phyloP scores from a whole-genome alignment of 1,140 invertebrate species.

The Panagrolaimus sp. region DNA sequence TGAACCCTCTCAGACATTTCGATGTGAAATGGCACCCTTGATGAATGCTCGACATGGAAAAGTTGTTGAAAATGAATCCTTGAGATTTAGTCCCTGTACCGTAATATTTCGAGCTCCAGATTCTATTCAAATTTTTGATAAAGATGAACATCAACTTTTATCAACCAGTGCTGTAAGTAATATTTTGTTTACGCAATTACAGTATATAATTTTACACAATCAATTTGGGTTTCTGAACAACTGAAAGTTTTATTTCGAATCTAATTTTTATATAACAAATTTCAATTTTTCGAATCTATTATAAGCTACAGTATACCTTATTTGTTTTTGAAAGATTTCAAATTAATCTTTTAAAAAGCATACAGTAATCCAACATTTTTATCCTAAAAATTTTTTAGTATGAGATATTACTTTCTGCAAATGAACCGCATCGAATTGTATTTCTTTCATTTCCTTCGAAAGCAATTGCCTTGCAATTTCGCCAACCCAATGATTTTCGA shows the following conservation, averaged over 20 bases:
- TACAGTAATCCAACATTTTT: not conserved
- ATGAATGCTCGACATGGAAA: slow-evolving; percentile 17
- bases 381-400: slow-evolving; percentile 18
- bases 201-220: too few relatives aligned
- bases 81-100: slow-evolving; percentile 5
- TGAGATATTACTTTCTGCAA: slow-evolving; percentile 12
- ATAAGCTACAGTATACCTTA: not conserved
- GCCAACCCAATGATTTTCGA: not conserved
- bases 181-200: too few relatives aligned
- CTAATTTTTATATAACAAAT: not conserved
- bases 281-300: not conserved
- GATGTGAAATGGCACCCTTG: slow-evolving; percentile 3
- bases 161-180: not conserved
- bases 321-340: not conserved
- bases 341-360: not conserved
- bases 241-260: too few relatives aligned
- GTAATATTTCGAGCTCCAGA: not conserved
- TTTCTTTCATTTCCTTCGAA: slow-evolving; percentile 18
- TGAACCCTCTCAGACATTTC: not conserved
- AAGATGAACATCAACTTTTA: not conserved
- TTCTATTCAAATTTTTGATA: slow-evolving; percentile 11
- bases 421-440: slow-evolving; percentile 7
- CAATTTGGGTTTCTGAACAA: too few relatives aligned
- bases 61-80: slow-evolving; percentile 12
- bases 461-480: slow-evolving; percentile 20